phyloP scores from a whole-genome alignment of 2,888 invertebrate genomes.

The Drosophila nigricruria region DNA sequence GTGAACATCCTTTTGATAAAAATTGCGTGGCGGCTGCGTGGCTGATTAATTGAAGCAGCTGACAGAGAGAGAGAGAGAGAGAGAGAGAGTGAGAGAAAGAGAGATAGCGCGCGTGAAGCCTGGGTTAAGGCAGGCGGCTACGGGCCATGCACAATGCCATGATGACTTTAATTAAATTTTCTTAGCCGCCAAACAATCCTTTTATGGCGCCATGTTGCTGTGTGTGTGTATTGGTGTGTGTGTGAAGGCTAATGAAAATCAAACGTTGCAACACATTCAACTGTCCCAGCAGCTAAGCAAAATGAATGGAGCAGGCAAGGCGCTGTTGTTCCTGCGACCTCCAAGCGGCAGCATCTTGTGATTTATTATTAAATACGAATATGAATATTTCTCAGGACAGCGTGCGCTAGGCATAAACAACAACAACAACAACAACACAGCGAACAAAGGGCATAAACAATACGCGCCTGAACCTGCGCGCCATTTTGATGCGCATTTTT shows the following conservation, averaged over 20 bases:
- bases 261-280: slow-evolving; percentile 57
- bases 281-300: slow-evolving; percentile 46
- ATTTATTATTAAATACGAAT: slow-evolving; percentile 80
- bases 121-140: neutral
- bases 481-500: slow-evolving; percentile 74
- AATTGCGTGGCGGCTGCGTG: slow-evolving; percentile 22
- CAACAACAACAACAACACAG: slow-evolving; percentile 11
- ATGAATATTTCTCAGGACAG: slow-evolving; percentile 70
- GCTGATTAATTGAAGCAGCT: slow-evolving; percentile 62
- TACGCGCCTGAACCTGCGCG: slow-evolving; percentile 36
- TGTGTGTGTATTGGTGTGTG: slow-evolving; percentile 32
- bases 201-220: slow-evolving; percentile 66
- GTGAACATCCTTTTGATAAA: slow-evolving; percentile 78
- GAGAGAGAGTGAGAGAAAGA: neutral
- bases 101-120: neutral
- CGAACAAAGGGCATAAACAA: slow-evolving; percentile 22
- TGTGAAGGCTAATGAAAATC: slow-evolving; percentile 59
- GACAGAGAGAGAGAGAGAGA: neutral
- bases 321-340: slow-evolving; percentile 29
- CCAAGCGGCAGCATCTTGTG: slow-evolving; percentile 69
- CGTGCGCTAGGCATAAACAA: slow-evolving; percentile 46
- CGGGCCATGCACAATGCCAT: slow-evolving; percentile 17
- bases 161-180: slow-evolving; percentile 77
- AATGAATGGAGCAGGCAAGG: slow-evolving; percentile 48
- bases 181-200: slow-evolving; percentile 73